These are phyloP conservation scores for Cosmorhoe ocellata DNA, from an alignment of 2,888 invertebrate genomes.

Conservation along the genomic window DNA sequence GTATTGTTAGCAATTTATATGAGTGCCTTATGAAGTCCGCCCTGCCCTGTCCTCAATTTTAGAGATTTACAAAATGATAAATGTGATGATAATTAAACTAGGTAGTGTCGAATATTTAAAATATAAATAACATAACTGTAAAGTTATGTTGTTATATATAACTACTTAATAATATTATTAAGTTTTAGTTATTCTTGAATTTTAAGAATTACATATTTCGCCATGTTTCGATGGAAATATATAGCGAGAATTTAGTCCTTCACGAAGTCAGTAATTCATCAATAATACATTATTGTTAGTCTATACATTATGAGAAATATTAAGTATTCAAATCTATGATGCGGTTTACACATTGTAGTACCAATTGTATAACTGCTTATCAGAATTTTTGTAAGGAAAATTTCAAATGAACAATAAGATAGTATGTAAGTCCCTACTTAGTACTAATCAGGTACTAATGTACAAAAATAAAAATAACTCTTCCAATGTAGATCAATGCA, in stretches of 20 bases:
- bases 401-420: no score
- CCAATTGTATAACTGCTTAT: neutral
- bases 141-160: no score
- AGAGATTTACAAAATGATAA: conserved; percentile 3
- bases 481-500: neutral
- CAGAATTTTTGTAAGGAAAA: neutral
- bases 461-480: no score
- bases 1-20: neutral
- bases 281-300: no score
- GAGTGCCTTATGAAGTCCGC: conserved; percentile 11
- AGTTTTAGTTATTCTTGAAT: no score
- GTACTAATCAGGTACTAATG: no score
- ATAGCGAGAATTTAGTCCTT: conserved; percentile 55
- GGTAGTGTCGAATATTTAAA: neutral
- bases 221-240: conserved; percentile 70
- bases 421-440: no score
- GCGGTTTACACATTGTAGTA: conserved; percentile 10
- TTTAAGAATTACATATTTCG: no score
- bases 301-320: neutral
- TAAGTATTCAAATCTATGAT: neutral
- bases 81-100: neutral
- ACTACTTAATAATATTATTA: no score
- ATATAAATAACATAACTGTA: no score
- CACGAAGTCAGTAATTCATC: conserved; percentile 6
- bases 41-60: conserved; percentile 7